Percentiles rank a stretch among this genome's conserved stretches.
Evolutionary conservation across 1,140 invertebrate species (phyloP).

Genomic region (Leptestheria dahalacensis): DNA sequence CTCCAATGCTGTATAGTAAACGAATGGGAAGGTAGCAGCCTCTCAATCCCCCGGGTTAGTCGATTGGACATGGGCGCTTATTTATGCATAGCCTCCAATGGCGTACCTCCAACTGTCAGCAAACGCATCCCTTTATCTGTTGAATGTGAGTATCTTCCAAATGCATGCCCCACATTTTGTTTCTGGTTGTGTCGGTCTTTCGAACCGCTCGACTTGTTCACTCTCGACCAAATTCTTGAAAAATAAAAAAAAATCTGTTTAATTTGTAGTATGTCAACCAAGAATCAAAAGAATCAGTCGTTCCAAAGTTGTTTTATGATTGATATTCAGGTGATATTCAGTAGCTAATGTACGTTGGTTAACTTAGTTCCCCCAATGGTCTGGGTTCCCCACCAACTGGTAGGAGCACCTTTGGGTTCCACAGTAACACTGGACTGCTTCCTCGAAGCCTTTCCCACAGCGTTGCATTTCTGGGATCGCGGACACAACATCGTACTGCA

Average conservation of each 20-base stretch:
- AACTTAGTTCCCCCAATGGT: conserved; percentile 15
- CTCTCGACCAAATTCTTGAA: background rate
- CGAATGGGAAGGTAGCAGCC: conserved; percentile 65
- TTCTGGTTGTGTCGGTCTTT: no score
- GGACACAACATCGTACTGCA: conserved; percentile 78
- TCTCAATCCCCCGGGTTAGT: conserved; percentile 71
- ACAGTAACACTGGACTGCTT: conserved; percentile 73
- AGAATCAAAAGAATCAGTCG: no score
- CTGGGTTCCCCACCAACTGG: conserved; percentile 16
- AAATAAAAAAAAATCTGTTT: no score
- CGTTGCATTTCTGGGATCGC: conserved; percentile 79
- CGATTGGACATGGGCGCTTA: conserved; percentile 78
- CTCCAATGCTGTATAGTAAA: conserved; percentile 8
- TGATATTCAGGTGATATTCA: no score
- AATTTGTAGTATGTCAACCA: no score
- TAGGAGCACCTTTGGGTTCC: conserved; percentile 48
- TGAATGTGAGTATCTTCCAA: conserved; percentile 49
- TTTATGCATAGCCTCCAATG: conserved; percentile 60
- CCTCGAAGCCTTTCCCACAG: conserved; percentile 77
- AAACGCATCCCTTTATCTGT: conserved; percentile 56
- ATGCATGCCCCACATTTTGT: background rate
- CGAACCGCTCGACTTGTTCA: background rate
- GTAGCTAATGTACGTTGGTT: no score
- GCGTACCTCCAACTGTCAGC: conserved; percentile 61
- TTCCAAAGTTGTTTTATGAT: no score